A percentile compares a stretch with the other conserved stretches of the same genome.
Evolutionary conservation across 2,888 invertebrate species (phyloP).

Genomic region (Cheilosia urbana): DNA sequence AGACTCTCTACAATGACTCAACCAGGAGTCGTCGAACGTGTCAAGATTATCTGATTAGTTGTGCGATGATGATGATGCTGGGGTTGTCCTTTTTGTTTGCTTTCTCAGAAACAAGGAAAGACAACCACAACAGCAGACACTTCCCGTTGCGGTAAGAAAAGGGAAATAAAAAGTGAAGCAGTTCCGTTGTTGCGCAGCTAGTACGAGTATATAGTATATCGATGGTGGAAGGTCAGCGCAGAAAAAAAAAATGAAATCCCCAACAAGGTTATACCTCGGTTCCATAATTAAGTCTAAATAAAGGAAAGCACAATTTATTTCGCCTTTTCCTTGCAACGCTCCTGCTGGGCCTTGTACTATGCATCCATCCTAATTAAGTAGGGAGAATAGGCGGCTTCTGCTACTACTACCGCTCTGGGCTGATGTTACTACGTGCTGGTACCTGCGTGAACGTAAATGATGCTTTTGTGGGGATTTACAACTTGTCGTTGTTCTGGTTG

Average conservation of each 20-base stretch:
- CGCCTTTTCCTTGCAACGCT: constrained; percentile 21
- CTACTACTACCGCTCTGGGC: constrained; percentile 6
- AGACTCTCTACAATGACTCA: constrained; percentile 9
- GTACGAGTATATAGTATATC: background rate
- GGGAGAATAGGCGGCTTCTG: constrained; percentile 32
- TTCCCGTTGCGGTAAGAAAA: constrained; percentile 6
- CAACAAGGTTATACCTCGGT: constrained; percentile 60
- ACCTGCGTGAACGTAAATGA: constrained; percentile 67
- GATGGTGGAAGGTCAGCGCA: constrained; percentile 25
- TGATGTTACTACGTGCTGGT: constrained; percentile 38
- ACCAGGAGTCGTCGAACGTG: constrained; percentile 59
- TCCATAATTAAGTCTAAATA: constrained; percentile 66
- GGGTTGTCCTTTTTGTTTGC: background rate
- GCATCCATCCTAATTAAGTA: constrained; percentile 67
- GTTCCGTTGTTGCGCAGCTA: background rate
- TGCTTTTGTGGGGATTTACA: constrained; percentile 66
- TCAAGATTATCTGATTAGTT: constrained; percentile 67
- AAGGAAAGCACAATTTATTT: constrained; percentile 24
- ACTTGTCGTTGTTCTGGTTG: constrained; percentile 24
- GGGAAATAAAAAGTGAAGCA: constrained; percentile 13
- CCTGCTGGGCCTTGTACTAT: constrained; percentile 46
- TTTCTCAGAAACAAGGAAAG: constrained; percentile 8
- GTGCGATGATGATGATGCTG: background rate
- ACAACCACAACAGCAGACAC: background rate
- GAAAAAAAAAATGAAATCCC: background rate